Base-by-base conservation (phyloP, 2,888 invertebrate species). In the Ectropis crepuscularia region DNA sequence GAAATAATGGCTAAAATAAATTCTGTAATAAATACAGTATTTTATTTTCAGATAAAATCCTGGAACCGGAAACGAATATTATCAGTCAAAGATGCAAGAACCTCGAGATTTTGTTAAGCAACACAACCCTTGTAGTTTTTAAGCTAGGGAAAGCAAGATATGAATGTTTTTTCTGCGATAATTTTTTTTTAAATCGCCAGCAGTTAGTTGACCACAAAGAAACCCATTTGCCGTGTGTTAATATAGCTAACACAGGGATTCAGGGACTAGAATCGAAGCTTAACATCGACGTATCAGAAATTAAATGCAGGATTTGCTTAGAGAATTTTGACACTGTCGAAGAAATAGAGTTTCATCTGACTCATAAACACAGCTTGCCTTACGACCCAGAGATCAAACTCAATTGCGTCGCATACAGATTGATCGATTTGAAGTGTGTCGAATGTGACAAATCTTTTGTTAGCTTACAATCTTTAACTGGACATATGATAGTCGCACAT, bases 71-170 rank as follows among this genome's bases (percentile, higher is more conserved):
- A 5, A 16, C 11, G 49, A 11, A 38, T 11, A 5, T 38, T 11
- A 49, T 45, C 12, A 12, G 7, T 12, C 45, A 12, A 45, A 45
- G 11, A n/a, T 38, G 49, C 6, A n/a, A 38, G 9, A 49, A 49
- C 49, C 36, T 49, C 49, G 49, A 49, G 38, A 37, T 49, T 37
- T 37, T 49, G n/a, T 49, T 49, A n/a, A 49, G 38, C 38, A n/a
- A 38, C 11, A 37, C n/a, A n/a, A 10, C 48, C 16, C 28, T 48
- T n/a, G n/a, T n/a, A n/a, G n/a, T n/a, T n/a, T n/a, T n/a, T n/a
- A n/a, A n/a, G n/a, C n/a, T n/a, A n/a, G n/a, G n/a, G n/a, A n/a
- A n/a, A n/a, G n/a, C n/a, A n/a, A n/a, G n/a, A n/a, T n/a, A n/a
- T n/a, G n/a, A n/a, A n/a, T n/a, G n/a, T n/a, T n/a, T n/a, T n/a